phyloP scores from a whole-genome alignment of 2,797 vertebrate genomes.

The Saxicola maurus region DNA sequence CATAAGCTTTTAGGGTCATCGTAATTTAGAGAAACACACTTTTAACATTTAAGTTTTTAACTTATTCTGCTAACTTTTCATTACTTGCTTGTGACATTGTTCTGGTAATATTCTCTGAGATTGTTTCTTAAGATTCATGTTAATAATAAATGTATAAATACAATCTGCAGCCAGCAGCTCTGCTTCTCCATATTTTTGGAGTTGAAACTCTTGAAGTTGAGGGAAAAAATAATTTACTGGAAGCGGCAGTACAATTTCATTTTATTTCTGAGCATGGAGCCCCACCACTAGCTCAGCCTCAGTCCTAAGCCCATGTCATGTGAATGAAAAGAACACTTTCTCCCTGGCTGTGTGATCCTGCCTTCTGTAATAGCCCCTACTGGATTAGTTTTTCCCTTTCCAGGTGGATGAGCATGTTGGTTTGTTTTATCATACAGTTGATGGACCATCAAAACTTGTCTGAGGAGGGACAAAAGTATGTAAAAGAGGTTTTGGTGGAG shows the following conservation, averaged over 20 bases:
- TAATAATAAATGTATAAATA: neutral
- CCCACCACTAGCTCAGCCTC: neutral
- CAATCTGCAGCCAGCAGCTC: neutral
- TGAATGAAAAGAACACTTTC: neutral
- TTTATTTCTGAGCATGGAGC: neutral
- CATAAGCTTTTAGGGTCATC: neutral
- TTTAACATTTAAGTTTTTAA: neutral
- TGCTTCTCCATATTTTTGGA: neutral
- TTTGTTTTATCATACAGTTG: neutral
- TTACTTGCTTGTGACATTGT: neutral
- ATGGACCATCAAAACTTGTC: neutral
- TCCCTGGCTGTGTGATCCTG: neutral
- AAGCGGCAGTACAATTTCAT: neutral
- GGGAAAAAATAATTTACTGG: neutral
- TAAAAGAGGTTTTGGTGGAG: neutral
- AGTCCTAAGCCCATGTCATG: rapidly evolving
- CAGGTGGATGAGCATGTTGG: neutral
- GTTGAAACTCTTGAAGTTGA: neutral
- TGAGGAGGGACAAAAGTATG: neutral
- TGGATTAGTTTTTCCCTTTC: neutral
- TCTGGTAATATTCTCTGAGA: neutral
- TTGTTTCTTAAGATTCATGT: neutral
- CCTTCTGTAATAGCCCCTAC: neutral
- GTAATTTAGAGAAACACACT: neutral
- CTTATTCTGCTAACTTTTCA: neutral